Percentiles rank a stretch among this genome's conserved stretches.
Evolutionary conservation across 2,888 invertebrate species (phyloP).

Genomic region (Atethmia centrago): DNA sequence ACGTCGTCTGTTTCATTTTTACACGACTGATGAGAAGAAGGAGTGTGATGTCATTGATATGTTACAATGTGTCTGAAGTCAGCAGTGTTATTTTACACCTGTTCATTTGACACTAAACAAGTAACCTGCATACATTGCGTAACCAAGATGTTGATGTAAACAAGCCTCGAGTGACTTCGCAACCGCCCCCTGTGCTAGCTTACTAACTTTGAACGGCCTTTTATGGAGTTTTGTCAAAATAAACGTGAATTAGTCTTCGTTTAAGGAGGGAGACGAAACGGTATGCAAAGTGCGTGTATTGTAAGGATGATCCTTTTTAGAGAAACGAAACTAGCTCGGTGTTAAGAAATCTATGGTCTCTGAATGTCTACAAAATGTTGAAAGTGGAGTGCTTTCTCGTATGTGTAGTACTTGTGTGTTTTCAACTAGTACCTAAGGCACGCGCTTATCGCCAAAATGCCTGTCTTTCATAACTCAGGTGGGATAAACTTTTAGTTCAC

Average conservation of each 20-base stretch:
- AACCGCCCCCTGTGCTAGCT: conserved; percentile 20
- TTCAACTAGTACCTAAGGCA: neutral
- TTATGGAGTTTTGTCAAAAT: conserved; percentile 16
- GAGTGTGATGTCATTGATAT: neutral
- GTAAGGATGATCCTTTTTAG: neutral
- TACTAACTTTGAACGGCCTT: conserved; percentile 18
- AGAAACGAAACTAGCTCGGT: neutral
- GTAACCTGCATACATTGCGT: conserved; percentile 38
- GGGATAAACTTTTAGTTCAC: neutral
- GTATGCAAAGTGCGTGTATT: conserved; percentile 38
- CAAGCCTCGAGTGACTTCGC: conserved; percentile 17
- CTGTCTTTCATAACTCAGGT: neutral
- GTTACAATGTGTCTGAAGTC: neutral
- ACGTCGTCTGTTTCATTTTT: neutral
- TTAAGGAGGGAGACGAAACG: conserved; percentile 34
- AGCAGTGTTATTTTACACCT: neutral
- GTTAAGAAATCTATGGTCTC: conserved; percentile 1
- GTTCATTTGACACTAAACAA: conserved; percentile 31
- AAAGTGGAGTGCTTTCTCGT: neutral
- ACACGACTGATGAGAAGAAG: neutral
- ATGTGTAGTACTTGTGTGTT: neutral
- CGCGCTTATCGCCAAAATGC: neutral
- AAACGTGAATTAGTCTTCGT: neutral
- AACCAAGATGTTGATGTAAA: conserved; percentile 61
- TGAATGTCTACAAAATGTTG: neutral